Base-by-base conservation (phyloP, 2,113 vertebrate genomes). In the Corythornis cristatus region DNA sequence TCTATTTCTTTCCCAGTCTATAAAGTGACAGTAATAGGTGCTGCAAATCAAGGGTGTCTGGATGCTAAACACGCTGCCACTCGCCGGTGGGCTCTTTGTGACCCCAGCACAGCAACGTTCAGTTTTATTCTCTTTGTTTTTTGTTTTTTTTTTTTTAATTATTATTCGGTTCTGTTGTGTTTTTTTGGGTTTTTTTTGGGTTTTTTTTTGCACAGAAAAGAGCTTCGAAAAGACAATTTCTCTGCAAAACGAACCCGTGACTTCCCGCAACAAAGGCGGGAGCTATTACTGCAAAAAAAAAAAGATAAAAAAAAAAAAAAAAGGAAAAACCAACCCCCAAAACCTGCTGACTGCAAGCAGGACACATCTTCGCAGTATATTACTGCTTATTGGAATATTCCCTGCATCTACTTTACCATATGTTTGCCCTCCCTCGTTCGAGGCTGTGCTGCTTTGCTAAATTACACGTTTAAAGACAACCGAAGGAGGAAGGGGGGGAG, bases 251-350 rank as follows among this genome's bases (percentile, higher is more conserved):
- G 25, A 17, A 73, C n/a, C 35, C 50, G 0, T 8, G 56, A 51
- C 61, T 85, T 56, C 80, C 71, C 33, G 80, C 71, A 75, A 86
- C 94, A 95, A 94, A 94, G 94, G 72, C 92, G 65, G 89, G 83
- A 92, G 87, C 35, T 60, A 54, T 88, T 74, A 78, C 56, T 6
- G 73, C 28, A 48, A 72, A 68, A 54, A 46, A 64, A 67, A 70
- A 89, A 37, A 61, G 8, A 13, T 15, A 25, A 33, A n/a, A 11
- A 4, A 35, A 5, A 4, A 65, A 35, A 43, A 61, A 66, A 58
- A 37, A 29, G 10, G 16, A 93, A 68, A 65, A 33, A 4, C 2
- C 43, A 25, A 40, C 22, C 23, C 25, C 62, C 14, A 61, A 29
- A 79, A 23, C 28, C 71, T 75, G 92, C 92, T 79, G 90, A 76